Conservation (phyloP, 1,140 invertebrate species). For the Drosophila nikananu region DNA sequence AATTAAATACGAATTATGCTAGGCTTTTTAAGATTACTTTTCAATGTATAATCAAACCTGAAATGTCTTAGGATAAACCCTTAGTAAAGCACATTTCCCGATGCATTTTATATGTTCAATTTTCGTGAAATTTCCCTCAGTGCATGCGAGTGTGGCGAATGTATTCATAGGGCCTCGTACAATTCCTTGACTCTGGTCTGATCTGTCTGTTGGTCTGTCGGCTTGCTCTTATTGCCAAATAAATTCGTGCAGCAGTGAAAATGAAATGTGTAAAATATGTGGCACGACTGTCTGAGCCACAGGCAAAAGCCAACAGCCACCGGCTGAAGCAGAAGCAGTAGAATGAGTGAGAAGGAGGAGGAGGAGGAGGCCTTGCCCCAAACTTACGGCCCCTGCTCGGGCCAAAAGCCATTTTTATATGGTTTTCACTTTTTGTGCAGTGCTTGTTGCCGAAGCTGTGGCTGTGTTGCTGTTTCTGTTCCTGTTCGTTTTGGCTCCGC, state of each 20-base stretch:
- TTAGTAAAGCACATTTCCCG: background rate
- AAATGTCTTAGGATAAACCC: background rate
- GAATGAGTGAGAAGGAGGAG: slow-evolving; percentile 15
- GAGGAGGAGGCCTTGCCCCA: slow-evolving; percentile 42
- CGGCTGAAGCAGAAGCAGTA: slow-evolving; percentile 10
- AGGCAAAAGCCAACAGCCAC: slow-evolving; percentile 39
- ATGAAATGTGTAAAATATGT: slow-evolving; percentile 83
- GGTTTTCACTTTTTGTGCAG: slow-evolving; percentile 65
- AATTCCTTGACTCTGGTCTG: slow-evolving; percentile 65
- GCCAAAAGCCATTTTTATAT: slow-evolving; percentile 66
- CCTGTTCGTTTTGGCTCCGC: slow-evolving; percentile 16
- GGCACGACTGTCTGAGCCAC: slow-evolving; percentile 59
- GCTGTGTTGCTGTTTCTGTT: background rate
- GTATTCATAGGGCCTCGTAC: slow-evolving; percentile 67
- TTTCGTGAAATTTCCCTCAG: slow-evolving; percentile 5
- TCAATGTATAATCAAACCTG: background rate
- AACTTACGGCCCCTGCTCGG: slow-evolving; percentile 41
- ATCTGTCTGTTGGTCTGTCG: slow-evolving; percentile 42
- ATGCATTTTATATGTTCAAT: background rate
- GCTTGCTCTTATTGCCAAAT: slow-evolving; percentile 79
- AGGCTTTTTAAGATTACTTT: background rate
- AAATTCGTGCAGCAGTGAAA: slow-evolving; percentile 81
- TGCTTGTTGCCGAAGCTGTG: slow-evolving; percentile 17
- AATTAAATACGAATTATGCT: background rate
- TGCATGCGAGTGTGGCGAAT: slow-evolving; percentile 32